Evolutionary conservation across 2,888 invertebrate genomes (phyloP), one percentile per base, ranked within the genome.

Genomic region (Lymantria monacha): DNA sequence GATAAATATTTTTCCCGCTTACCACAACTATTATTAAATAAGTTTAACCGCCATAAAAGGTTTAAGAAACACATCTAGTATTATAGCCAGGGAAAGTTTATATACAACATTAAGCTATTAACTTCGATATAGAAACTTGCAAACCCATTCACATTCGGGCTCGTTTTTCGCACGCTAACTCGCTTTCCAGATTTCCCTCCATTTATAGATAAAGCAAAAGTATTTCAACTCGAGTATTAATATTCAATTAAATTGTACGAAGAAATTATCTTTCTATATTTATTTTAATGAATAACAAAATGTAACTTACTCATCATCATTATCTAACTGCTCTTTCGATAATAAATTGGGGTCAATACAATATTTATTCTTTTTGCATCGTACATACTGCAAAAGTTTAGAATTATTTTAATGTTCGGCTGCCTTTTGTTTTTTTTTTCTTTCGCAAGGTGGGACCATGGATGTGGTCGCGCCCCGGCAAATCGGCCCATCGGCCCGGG

Each of bases 101-200:
- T 66, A 61, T 50, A 53, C 51, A 59, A 59, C 57, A 63, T 67
- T 66, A 63, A 65, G 65, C 61, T 70, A 64, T 65, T 63, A 70
- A 63, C 66, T 69, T 60, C 50, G 42, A 48, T 66, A 69, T 62
- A 83, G 83, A 79, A 82, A 84, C 81, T 68, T 61, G 71, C 70
- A 76, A 80, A 83, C 81, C 74, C 79, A 74, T 83, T 85, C 76
- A 76, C 83, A 76, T 77, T 72, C 68, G 68, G 66, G 70, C 75
- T 71, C 70, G 79, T 81, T 83, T 85, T 88, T 87, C 86, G 69
- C 86, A 85, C 84, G 82, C 74, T 70, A 72, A 77, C 74, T 80
- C 81, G 80, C 86, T 86, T 85, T 84, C 83, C 75, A 76, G 79
- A 73, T 87, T 85, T 87, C 85, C 81, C 83, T 81, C 83, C 81